Base-by-base conservation (phyloP, 2,113 vertebrate genomes). In the Aptenodytes patagonicus region DNA sequence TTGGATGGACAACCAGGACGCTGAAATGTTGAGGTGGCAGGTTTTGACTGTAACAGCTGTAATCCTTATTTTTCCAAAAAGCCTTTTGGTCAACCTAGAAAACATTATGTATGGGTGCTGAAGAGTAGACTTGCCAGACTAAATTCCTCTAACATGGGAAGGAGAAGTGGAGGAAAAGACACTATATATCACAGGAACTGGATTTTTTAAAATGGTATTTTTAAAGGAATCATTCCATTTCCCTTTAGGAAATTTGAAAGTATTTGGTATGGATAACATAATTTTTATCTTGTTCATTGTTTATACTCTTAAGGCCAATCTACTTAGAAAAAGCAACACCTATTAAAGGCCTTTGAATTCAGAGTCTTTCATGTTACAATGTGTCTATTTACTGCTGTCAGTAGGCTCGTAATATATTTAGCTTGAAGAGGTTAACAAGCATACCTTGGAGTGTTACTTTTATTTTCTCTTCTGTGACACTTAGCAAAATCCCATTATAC, bases 401-500 rank as follows among this genome's bases (percentile, higher is more conserved):
- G 79, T 65, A 86, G 93, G 47, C 78, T 91, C 16, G 3, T 92
- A 86, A 94, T 91, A 58, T 78, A 70, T 91, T 92, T 87, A 96
- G 62, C 68, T 92, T 89, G 65, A 94, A 85, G 95, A 93, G 70
- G 83, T 98, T 98, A 97, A 97, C 95, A 97, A 77, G 96, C 95
- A 92, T 95, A 87, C 92, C 91, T 95, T 84, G 87, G 88, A 95
- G 96, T 86, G 93, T 88, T 96, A 92, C 94, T 98, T 98, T 97
- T 96, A 96, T 98, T 98, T 97, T 97, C 94, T 96, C 83, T 94
- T 89, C 81, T 90, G 83, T 92, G 96, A 96, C 94, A 94, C 87
- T 97, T 97, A 95, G 77, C 97, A 94, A 95, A 97, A 97, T 98
- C 94, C 96, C 87, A 96, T 97, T 97, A 94, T 95, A 94, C 55